Conservation (phyloP, 2,888 invertebrate species). For the Latheticus oryzae region DNA sequence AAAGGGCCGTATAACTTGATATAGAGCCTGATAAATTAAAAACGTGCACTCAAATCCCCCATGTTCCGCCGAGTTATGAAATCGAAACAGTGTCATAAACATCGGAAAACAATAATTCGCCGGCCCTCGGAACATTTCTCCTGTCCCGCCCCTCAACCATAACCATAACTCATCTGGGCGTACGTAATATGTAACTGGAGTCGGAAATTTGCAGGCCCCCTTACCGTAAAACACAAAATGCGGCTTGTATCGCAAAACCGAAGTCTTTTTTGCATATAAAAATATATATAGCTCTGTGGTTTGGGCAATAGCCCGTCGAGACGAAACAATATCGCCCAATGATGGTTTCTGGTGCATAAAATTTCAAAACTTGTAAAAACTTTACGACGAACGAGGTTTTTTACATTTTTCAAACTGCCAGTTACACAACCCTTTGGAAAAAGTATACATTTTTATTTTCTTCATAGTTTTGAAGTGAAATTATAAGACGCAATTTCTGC, state of each 20-base stretch:
- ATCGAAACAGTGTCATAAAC: constrained; percentile 68
- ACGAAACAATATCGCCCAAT: constrained; percentile 32
- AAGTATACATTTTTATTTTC: too few relatives aligned
- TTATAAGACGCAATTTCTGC: too few relatives aligned
- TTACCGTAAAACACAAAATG: constrained; percentile 38
- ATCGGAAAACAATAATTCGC: constrained; percentile 67
- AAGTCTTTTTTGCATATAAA: constrained; percentile 37
- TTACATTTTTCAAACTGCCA: constrained; percentile 34
- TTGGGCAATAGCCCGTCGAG: constrained; percentile 29
- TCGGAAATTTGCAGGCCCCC: constrained; percentile 42
- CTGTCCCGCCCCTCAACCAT: constrained; percentile 57
- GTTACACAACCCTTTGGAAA: constrained; percentile 6
- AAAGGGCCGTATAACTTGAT: constrained; percentile 62
- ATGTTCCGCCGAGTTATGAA: constrained; percentile 65
- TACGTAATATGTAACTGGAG: constrained; percentile 53
- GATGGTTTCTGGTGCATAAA: constrained; percentile 23
- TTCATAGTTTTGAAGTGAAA: too few relatives aligned
- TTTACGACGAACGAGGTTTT: constrained; percentile 22
- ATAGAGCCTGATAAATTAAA: constrained; percentile 68
- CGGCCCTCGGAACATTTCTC: constrained; percentile 57
- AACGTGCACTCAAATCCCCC: constrained; percentile 63
- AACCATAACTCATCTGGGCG: constrained; percentile 59
- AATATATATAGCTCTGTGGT: constrained; percentile 35
- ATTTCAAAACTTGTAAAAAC: constrained; percentile 29
- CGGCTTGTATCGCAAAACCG: constrained; percentile 35